These are phyloP conservation scores for Dunckerocampus dactyliophorus DNA, from an alignment of 2,113 vertebrate species.

Conservation along the genomic window DNA sequence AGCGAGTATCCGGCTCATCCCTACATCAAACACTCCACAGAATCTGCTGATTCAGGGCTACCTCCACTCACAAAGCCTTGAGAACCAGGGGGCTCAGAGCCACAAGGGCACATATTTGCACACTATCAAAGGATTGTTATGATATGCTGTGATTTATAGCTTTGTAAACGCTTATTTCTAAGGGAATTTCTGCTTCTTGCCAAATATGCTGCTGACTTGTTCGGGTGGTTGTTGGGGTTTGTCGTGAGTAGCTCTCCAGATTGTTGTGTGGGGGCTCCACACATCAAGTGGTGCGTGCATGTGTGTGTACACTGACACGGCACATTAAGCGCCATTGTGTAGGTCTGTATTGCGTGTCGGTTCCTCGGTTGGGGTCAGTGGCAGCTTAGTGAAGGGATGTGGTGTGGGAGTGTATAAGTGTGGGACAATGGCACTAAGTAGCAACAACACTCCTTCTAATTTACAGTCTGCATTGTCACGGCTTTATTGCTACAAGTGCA, in stretches of 20 bases:
- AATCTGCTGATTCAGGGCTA: conserved; percentile 50
- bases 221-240: neutral
- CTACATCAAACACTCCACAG: too few relatives aligned
- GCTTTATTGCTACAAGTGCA: neutral
- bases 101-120: too few relatives aligned
- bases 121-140: too few relatives aligned
- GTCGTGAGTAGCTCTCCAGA: neutral
- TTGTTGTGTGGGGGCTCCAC: neutral
- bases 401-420: conserved; percentile 25
- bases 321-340: conserved; percentile 51
- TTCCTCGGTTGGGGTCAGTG: conserved; percentile 31
- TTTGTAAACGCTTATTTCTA: neutral
- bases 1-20: too few relatives aligned
- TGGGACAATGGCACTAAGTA: too few relatives aligned
- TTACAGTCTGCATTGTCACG: neutral
- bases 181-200: neutral
- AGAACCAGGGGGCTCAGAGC: too few relatives aligned
- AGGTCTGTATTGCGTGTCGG: conserved; percentile 29
- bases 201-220: neutral
- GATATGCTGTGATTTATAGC: too few relatives aligned
- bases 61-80: too few relatives aligned
- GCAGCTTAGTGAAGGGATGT: conserved; percentile 27
- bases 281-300: neutral
- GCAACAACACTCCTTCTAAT: conserved; percentile 5
- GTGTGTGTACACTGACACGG: neutral